These are phyloP conservation scores for Alitta virens DNA, from an alignment of 2,888 invertebrate species.

Conservation along the genomic window DNA sequence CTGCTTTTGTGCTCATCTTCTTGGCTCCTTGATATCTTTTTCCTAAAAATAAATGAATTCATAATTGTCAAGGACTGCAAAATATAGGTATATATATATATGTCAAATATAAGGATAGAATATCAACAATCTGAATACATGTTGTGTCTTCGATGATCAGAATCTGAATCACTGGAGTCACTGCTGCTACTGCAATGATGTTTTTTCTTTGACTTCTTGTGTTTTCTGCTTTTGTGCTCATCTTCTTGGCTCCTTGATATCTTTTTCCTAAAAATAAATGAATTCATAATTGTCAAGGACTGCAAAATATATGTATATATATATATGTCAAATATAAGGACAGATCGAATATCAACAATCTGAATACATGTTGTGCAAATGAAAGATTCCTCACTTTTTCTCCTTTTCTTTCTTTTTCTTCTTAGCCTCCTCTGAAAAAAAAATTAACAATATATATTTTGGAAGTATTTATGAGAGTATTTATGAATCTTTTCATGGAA, in stretches of 20 bases:
- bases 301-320: no score
- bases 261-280: neutral
- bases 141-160: neutral
- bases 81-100: no score
- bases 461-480: neutral
- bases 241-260: neutral
- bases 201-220: slow-evolving; percentile 5
- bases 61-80: neutral
- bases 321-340: no score
- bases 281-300: neutral
- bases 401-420: slow-evolving; percentile 9
- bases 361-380: no score
- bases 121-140: no score
- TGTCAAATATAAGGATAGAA: no score
- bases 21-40: neutral
- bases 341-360: no score
- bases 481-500: no score
- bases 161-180: neutral
- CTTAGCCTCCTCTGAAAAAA: neutral
- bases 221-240: neutral
- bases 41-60: neutral
- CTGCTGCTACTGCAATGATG: neutral
- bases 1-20: neutral
- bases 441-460: neutral
- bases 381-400: slow-evolving; percentile 2